Percentiles rank a stretch among this genome's conserved stretches.
Conservation (phyloP, 2,797 vertebrate species). For the Enteromius treurensis region DNA sequence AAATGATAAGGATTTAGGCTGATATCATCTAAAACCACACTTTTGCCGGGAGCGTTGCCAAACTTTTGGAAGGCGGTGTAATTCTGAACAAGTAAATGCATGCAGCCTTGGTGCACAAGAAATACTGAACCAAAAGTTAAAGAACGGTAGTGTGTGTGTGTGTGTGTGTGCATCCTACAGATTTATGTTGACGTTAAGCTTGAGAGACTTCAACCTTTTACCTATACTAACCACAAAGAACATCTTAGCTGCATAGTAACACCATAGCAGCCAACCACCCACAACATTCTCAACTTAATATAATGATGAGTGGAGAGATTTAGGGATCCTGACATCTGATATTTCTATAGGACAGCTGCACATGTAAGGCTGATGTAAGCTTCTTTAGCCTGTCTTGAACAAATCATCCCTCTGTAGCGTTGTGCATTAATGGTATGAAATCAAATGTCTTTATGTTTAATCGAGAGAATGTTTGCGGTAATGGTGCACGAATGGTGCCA, state of each 20-base stretch:
- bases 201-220: too few species aligned
- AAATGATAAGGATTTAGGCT: too few species aligned
- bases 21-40: too few species aligned
- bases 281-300: background rate
- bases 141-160: background rate
- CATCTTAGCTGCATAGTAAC: background rate
- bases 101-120: background rate
- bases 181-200: background rate
- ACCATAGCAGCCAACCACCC: background rate
- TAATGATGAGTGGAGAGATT: background rate
- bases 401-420: background rate
- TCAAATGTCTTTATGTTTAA: background rate
- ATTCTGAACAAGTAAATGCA: background rate
- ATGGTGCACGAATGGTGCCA: background rate
- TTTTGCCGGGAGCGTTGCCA: too few species aligned
- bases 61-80: too few species aligned
- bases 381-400: constrained; percentile 20
- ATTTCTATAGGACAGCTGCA: background rate
- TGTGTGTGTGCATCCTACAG: too few species aligned
- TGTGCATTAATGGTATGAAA: background rate
- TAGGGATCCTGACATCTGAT: background rate
- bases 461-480: constrained; percentile 9
- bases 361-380: background rate
- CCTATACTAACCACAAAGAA: too few species aligned
- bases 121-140: background rate